These are phyloP conservation scores for Merodon equestris DNA, from an alignment of 2,888 invertebrate species.

Conservation along the genomic window DNA sequence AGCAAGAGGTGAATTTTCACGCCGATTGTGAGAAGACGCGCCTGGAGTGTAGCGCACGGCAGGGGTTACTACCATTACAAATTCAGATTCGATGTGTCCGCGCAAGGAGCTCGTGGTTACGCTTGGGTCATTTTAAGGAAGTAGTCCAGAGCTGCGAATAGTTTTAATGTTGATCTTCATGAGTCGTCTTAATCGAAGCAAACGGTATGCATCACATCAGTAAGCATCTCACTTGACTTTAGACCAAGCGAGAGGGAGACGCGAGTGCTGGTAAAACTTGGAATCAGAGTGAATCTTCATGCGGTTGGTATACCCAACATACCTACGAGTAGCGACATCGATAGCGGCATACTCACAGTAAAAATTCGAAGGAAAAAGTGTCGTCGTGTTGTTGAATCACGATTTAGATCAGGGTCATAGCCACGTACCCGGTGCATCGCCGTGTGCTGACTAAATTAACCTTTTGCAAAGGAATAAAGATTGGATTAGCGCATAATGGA, in stretches of 20 bases:
- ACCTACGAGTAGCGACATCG: not conserved
- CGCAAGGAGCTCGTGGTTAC: not conserved
- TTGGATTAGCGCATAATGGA: conserved; percentile 54
- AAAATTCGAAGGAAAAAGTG: conserved; percentile 40
- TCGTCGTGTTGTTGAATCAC: conserved; percentile 70
- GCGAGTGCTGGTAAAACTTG: no score
- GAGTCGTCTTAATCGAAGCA: not conserved
- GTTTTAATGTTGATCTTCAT: no score
- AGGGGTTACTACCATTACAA: conserved; percentile 32
- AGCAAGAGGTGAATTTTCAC: conserved; percentile 62
- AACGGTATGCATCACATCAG: no score
- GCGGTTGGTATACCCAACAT: no score
- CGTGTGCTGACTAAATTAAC: conserved; percentile 69
- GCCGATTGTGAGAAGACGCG: conserved; percentile 63
- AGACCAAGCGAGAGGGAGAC: no score
- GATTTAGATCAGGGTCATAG: conserved; percentile 72
- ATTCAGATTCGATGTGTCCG: conserved; percentile 4
- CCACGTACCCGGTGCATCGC: conserved; percentile 32
- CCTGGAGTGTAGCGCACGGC: conserved; percentile 9
- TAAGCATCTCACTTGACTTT: no score
- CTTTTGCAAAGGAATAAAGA: conserved; percentile 65
- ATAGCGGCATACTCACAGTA: conserved; percentile 2
- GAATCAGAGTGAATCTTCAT: conserved; percentile 22
- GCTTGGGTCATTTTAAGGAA: conserved; percentile 1
- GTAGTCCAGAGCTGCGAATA: no score